Base-by-base conservation (phyloP, 1,140 invertebrate genomes). In the Cotesia chilonis region DNA sequence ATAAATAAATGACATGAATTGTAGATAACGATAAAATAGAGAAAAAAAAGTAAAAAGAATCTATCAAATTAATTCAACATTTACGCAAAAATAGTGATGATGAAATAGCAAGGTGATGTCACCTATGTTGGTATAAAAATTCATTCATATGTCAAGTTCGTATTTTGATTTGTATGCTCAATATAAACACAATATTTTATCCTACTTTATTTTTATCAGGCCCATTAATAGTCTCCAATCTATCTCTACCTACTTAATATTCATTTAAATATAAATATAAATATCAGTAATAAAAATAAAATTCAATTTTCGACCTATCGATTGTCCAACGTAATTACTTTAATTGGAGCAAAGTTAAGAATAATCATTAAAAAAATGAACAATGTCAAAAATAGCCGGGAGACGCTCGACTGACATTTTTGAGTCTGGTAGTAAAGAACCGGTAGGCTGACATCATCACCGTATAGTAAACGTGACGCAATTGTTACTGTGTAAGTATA, bases 391-490 rank as follows among this genome's bases (percentile, higher is more conserved):
- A 59, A 57, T 57, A 70, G 57, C 37, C 36, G 36, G 20, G 37
- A 38, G 17, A n/a, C 14, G 14, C 37, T 70, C 76, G 67, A 78
- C 80, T 79, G 79, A 85, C 82, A 80, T 84, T 83, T 84, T 85
- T 71, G 75, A 75, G 74, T 80, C 78, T 82, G 81, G 63, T 74
- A 77, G 74, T 83, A 78, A 57, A 20, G 54, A 17, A 38, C 35
- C 12, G 47, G 67, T 47, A 51, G 54, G 69, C 75, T 82, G 83
- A 83, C 80, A 83, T 83, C 83, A 84, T 78, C 81, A 72, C 64
- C 77, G 75, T 70, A 81, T 81, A 81, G 80, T 78, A 79, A 76
- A 69, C 75, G 78, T 84, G 83, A 85, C 79, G 83, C 76, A 84
- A 85, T 60, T 64, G 37, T 5, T 73, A 54, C 72, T 71, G 35